A percentile compares a stretch with the other conserved stretches of the same genome.
Conservation (phyloP, 2,797 vertebrate species). For the Cichlasoma orientale region DNA sequence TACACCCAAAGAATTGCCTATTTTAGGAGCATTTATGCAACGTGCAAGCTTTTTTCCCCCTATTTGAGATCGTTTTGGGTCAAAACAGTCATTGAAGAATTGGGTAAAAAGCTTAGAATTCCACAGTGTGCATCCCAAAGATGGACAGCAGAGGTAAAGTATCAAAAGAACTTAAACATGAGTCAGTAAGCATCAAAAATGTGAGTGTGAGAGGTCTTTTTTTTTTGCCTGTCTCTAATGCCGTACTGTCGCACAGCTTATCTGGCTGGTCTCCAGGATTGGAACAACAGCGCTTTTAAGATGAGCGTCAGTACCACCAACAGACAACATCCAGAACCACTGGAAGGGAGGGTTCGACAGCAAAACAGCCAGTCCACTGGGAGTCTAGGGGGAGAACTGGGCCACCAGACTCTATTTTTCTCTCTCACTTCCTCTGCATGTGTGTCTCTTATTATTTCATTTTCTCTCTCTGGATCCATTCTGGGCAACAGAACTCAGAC, state of each 20-base stretch:
- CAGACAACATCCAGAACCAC: slow-evolving; percentile 42
- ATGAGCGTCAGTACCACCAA: slow-evolving; percentile 63
- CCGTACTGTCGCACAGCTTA: slow-evolving; percentile 29
- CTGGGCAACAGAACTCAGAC: slow-evolving; percentile 52
- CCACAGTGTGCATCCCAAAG: neutral
- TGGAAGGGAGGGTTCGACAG: slow-evolving; percentile 34
- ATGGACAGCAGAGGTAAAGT: neutral
- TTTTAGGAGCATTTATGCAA: neutral
- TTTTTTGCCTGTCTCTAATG: slow-evolving; percentile 5
- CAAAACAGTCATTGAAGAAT: no score
- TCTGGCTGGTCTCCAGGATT: slow-evolving; percentile 73
- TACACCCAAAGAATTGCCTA: neutral
- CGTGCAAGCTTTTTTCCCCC: accelerated
- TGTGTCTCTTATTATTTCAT: slow-evolving; percentile 51
- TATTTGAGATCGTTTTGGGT: neutral
- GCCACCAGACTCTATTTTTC: slow-evolving; percentile 41
- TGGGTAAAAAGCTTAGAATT: neutral
- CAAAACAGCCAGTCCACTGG: slow-evolving; percentile 47
- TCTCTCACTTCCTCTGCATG: slow-evolving; percentile 52
- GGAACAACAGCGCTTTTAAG: slow-evolving; percentile 70
- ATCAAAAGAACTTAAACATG: neutral
- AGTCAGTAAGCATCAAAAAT: neutral
- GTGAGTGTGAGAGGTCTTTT: neutral
- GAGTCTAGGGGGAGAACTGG: slow-evolving; percentile 44
- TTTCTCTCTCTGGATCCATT: slow-evolving; percentile 55